Evolutionary conservation across 2,888 invertebrate species (phyloP).

Genomic region (Drosophila pseudotalamancana): DNA sequence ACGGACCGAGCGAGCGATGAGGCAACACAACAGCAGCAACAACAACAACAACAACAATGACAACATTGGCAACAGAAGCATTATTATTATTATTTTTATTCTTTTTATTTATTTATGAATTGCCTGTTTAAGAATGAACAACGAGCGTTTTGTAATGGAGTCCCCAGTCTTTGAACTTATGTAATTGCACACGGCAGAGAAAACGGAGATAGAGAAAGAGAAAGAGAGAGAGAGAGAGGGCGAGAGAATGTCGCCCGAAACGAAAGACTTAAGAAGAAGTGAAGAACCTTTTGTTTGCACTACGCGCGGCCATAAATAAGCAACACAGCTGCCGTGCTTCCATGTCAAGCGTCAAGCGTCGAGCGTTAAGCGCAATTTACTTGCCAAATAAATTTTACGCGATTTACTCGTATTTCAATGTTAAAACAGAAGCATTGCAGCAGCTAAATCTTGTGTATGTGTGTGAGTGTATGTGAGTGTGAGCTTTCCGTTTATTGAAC

Average conservation of each 20-base stretch:
- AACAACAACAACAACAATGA: slow-evolving; percentile 21
- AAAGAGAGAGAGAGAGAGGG: background rate
- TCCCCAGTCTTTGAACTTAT: slow-evolving; percentile 67
- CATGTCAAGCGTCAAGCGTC: slow-evolving; percentile 10
- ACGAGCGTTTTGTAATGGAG: slow-evolving; percentile 62
- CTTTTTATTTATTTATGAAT: slow-evolving; percentile 50
- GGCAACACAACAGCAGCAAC: slow-evolving; percentile 44
- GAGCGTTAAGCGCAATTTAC: slow-evolving; percentile 47
- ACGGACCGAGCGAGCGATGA: slow-evolving; percentile 48
- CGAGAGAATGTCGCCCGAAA: slow-evolving; percentile 6
- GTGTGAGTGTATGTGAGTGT: slow-evolving; percentile 3
- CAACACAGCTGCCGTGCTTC: slow-evolving; percentile 11
- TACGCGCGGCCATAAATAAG: slow-evolving; percentile 62
- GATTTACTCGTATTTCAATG: slow-evolving; percentile 59
- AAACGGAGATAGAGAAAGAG: background rate
- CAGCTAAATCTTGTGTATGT: slow-evolving; percentile 4
- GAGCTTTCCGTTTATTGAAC: slow-evolving; percentile 72
- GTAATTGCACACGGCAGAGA: slow-evolving; percentile 54
- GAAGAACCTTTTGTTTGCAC: slow-evolving; percentile 52
- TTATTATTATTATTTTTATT: slow-evolving; percentile 52
- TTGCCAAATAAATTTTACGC: slow-evolving; percentile 44
- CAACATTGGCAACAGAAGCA: slow-evolving; percentile 44
- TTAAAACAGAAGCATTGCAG: slow-evolving; percentile 37
- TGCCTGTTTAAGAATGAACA: slow-evolving; percentile 46
- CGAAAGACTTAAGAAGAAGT: slow-evolving; percentile 43